These are phyloP conservation scores for Onychorhynchus coronatus DNA, from an alignment of 2,113 vertebrate genomes.

Conservation along the genomic window DNA sequence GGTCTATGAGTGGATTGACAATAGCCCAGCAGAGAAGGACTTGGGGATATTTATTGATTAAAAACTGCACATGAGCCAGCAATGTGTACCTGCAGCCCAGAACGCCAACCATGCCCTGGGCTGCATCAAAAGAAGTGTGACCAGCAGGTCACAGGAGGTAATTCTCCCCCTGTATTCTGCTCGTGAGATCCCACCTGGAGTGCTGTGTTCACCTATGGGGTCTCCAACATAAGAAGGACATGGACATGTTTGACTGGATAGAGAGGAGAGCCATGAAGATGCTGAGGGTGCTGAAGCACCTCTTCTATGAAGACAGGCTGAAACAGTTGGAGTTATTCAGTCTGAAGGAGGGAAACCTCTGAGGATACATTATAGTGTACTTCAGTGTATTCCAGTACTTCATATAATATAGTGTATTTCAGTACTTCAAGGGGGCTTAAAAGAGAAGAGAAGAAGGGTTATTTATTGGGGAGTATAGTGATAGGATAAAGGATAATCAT, in stretches of 20 bases:
- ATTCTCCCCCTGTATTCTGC: background rate
- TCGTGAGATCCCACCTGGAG: background rate
- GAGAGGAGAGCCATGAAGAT: background rate
- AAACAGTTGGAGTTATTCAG: background rate
- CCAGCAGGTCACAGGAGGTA: background rate
- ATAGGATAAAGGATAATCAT: fast-evolving
- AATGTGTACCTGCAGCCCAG: no score
- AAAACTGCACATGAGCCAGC: background rate
- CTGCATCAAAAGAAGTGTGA: background rate
- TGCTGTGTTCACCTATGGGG: background rate
- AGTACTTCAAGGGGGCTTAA: background rate
- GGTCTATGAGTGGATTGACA: background rate
- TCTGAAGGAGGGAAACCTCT: background rate
- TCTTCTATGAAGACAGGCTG: background rate
- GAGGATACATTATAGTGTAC: no score
- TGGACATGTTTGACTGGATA: fast-evolving
- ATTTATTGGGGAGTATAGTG: background rate
- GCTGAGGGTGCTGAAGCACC: background rate
- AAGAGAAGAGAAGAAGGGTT: fast-evolving
- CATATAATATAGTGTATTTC: no score
- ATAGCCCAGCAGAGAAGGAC: background rate
- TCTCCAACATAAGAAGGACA: no score
- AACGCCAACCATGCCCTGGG: background rate
- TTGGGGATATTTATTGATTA: background rate
- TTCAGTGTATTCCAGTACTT: no score